These are phyloP conservation scores for Platyrinchus mystaceus DNA, from an alignment of 2,797 vertebrate genomes.

Conservation along the genomic window DNA sequence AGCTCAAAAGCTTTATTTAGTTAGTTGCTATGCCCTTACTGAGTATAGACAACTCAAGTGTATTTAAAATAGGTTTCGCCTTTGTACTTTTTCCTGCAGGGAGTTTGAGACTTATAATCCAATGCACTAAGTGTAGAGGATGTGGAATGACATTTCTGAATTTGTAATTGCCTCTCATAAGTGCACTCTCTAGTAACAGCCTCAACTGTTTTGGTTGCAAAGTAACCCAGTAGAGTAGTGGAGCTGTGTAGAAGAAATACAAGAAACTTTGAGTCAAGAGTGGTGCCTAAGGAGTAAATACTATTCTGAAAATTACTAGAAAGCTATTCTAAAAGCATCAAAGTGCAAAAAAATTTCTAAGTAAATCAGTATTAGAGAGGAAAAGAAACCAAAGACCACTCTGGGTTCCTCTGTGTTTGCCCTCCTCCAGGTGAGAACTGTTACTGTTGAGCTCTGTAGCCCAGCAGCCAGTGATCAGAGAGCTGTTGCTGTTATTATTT, in stretches of 20 bases:
- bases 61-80: not conserved
- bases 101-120: not conserved
- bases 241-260: not conserved
- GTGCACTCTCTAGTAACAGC: too few relatives aligned
- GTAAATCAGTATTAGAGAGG: not conserved
- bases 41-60: not conserved
- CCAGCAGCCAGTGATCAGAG: not conserved
- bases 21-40: not conserved
- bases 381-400: accelerated
- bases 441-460: not conserved
- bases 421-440: not conserved
- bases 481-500: not conserved
- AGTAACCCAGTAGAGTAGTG: not conserved
- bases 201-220: not conserved
- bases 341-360: not conserved
- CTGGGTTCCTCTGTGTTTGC: not conserved
- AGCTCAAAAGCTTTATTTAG: not conserved
- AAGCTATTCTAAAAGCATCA: not conserved
- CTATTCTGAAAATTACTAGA: not conserved
- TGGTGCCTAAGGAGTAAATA: not conserved
- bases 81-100: not conserved
- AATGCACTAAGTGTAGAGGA: accelerated
- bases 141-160: not conserved
- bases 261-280: not conserved
- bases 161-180: not conserved